phyloP scores from a whole-genome alignment of 1,140 invertebrate species.

The Philopotamus ludificatus region DNA sequence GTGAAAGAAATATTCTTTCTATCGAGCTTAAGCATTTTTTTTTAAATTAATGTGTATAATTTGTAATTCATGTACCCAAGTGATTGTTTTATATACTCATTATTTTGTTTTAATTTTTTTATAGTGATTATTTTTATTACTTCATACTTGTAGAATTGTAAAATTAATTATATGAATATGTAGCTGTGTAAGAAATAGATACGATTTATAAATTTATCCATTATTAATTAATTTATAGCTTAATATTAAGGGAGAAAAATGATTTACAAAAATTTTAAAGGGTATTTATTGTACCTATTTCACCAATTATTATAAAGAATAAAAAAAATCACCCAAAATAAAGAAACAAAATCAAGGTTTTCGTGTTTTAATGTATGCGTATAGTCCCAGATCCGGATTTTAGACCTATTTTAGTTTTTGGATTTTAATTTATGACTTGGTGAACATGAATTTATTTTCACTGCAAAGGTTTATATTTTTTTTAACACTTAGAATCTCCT shows the following conservation, averaged over 20 bases:
- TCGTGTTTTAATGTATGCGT: too few species aligned
- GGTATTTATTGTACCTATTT: constrained; percentile 40
- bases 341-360: too few species aligned
- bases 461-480: too few species aligned
- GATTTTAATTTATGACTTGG: too few species aligned
- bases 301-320: constrained; percentile 37
- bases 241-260: constrained; percentile 28
- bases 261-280: constrained; percentile 31
- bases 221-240: constrained; percentile 36
- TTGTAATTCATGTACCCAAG: constrained; percentile 21
- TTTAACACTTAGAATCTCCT: too few species aligned
- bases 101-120: constrained; percentile 18
- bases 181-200: constrained; percentile 20
- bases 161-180: constrained; percentile 26
- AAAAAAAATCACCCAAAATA: constrained; percentile 37
- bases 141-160: constrained; percentile 25
- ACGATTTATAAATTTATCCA: constrained; percentile 39
- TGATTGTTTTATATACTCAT: constrained; percentile 37
- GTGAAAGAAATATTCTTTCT: constrained; percentile 24
- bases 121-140: constrained; percentile 16
- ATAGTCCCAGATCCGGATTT: too few species aligned
- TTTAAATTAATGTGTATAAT: constrained; percentile 10
- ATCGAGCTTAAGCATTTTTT: constrained; percentile 38
- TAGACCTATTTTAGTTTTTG: too few species aligned
- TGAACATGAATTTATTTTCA: too few species aligned